Evolutionary conservation across 2,888 invertebrate species (phyloP), one percentile per base, ranked within the genome.

Genomic region (Kuschelorhynchus macadamiae): DNA sequence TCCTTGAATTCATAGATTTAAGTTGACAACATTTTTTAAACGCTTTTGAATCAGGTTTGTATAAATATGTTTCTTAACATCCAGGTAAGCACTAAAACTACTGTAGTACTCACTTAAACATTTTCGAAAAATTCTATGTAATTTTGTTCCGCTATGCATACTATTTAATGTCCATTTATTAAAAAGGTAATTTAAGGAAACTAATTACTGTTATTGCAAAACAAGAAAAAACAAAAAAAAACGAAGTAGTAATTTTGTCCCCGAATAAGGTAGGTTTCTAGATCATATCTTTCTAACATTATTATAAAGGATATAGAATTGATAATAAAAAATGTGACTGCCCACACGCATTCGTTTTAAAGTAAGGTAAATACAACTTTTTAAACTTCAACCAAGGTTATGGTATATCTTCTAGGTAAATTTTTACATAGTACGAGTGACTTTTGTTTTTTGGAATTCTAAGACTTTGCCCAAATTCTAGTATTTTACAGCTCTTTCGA

Each of bases 351-450:
- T 36, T 53, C 63, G 20, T 41, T 59, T 33, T 39, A 47, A 57
- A 53, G 25, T 32, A 59, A 68, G 68, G 68, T 68, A 68, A 67
- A 68, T 56, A 52, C 25, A 20, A 20, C 33, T 61, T 67, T 57
- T n/a, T n/a, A n/a, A 63, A 61, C 18, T 60, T 44, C 57, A 65
- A 44, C 59, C 52, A 50, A 62, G 68, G 68, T 68, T 68, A 53
- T 68, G 68, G 68, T 68, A 52, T 56, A 52, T 60, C 18, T 56
- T 52, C 16, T 9, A 21, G 66, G 55, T 55, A 55, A 67, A 55
- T 67, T 55, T 67, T 67, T 36, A 53, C 49, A 57, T 60, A 41
- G 12, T 42, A 21, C 42, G 39, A 2, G 21, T 25, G 17, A 9
- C 9, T 9, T 36, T 14, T 42, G 42, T 30, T 30, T 11, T 25